phyloP scores from a whole-genome alignment of 2,888 invertebrate species.

The Branchipolynoe longqiensis region DNA sequence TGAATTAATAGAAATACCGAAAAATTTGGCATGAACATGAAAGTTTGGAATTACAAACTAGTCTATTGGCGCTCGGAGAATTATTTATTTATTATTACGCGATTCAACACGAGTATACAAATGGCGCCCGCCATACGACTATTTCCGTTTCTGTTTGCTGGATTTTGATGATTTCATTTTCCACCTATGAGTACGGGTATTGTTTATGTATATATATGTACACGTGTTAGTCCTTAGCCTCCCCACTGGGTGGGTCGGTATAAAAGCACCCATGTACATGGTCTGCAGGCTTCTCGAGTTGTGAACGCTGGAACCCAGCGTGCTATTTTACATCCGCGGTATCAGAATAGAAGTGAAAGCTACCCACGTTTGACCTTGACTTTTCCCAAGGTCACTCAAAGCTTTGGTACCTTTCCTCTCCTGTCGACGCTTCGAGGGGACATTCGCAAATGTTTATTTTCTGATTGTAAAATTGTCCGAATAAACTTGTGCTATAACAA shows the following conservation, averaged over 20 bases:
- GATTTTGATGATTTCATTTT: no score
- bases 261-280: not conserved
- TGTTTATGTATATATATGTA: no score
- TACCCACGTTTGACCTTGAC: not conserved
- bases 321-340: not conserved
- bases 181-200: no score
- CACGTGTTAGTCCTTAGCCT: no score
- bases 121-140: no score
- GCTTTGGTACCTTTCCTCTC: not conserved
- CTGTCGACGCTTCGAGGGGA: constrained; percentile 16
- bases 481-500: constrained; percentile 46
- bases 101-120: no score
- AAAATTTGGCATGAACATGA: no score
- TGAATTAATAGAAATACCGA: no score
- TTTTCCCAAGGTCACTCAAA: not conserved
- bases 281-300: constrained; percentile 15
- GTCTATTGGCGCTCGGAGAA: no score
- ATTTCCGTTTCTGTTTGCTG: no score
- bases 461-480: constrained; percentile 44
- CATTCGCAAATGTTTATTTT: constrained; percentile 51
- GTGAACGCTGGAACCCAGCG: not conserved
- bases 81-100: no score
- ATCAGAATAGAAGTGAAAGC: not conserved
- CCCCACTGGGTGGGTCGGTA: not conserved
- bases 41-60: no score